Evolutionary conservation across 1,140 invertebrate genomes (phyloP).

Genomic region (Drosophila ogumai): DNA sequence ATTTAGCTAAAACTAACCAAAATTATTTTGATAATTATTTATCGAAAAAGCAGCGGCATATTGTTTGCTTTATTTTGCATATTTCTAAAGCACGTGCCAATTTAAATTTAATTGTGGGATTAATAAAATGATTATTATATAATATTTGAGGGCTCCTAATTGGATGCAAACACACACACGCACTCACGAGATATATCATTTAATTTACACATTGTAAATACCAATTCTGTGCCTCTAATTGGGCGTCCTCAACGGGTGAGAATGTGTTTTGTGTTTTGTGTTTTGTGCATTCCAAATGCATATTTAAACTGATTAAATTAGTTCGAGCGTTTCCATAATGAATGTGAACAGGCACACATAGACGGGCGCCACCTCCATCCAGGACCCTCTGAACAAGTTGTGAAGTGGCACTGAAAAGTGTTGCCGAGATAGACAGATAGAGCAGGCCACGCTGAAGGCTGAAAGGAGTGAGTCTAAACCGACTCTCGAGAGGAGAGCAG

Average conservation of each 20-base stretch:
- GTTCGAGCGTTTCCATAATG: conserved; percentile 36
- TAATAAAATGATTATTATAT: conserved; percentile 37
- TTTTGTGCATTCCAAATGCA: conserved; percentile 46
- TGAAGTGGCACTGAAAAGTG: conserved; percentile 63
- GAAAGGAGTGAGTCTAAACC: conserved; percentile 3
- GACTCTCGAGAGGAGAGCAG: conserved; percentile 23
- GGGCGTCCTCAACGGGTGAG: not conserved
- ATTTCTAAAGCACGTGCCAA: conserved; percentile 10
- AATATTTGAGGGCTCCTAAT: conserved; percentile 41
- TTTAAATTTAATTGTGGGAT: conserved; percentile 30
- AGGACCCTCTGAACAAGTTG: conserved; percentile 33
- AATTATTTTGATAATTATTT: conserved; percentile 14
- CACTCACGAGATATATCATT: conserved; percentile 34
- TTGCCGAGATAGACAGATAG: conserved; percentile 43
- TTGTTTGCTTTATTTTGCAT: conserved; percentile 4
- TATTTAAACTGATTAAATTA: conserved; percentile 73
- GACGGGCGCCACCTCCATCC: conserved; percentile 2
- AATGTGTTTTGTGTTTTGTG: not conserved
- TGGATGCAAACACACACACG: conserved; percentile 20
- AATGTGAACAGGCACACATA: conserved; percentile 33
- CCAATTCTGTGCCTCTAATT: conserved; percentile 56
- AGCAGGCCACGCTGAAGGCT: conserved; percentile 3
- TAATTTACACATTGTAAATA: conserved; percentile 66
- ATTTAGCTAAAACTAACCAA: not conserved
- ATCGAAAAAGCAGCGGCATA: not conserved